phyloP scores from a whole-genome alignment of 2,113 vertebrate species.

The Charina bottae region DNA sequence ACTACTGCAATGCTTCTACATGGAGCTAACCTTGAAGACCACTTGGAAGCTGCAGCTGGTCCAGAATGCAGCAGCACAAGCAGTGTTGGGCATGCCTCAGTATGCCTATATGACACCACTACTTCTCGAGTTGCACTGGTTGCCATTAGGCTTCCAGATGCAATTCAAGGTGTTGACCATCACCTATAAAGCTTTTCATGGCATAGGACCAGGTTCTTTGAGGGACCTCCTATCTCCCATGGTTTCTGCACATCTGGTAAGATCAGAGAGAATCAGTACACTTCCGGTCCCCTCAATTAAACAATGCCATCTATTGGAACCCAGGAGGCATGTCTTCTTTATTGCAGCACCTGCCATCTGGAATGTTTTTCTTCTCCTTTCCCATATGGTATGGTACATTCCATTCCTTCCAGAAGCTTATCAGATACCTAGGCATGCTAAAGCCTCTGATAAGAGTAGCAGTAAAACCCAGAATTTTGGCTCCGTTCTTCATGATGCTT shows the following conservation, averaged over 20 bases:
- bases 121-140: neutral
- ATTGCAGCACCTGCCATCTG: neutral
- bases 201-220: neutral
- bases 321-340: neutral
- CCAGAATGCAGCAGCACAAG: neutral
- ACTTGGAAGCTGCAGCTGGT: neutral
- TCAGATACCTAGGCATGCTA: neutral
- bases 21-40: neutral
- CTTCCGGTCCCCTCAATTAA: constrained; percentile 18
- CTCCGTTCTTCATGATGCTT: constrained; percentile 35
- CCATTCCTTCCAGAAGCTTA: neutral
- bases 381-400: rapidly evolving
- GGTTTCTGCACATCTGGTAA: neutral
- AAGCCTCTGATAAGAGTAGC: rapidly evolving
- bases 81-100: neutral
- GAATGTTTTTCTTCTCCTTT: neutral
- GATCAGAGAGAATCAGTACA: constrained; percentile 13
- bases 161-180: neutral
- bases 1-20: neutral
- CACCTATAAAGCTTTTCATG: neutral
- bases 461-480: neutral
- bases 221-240: neutral
- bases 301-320: neutral
- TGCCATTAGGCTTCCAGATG: neutral
- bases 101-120: neutral